These are phyloP conservation scores for Drosophila mojavensis DNA, from an alignment of 1,140 invertebrate genomes.

Conservation along the genomic window DNA sequence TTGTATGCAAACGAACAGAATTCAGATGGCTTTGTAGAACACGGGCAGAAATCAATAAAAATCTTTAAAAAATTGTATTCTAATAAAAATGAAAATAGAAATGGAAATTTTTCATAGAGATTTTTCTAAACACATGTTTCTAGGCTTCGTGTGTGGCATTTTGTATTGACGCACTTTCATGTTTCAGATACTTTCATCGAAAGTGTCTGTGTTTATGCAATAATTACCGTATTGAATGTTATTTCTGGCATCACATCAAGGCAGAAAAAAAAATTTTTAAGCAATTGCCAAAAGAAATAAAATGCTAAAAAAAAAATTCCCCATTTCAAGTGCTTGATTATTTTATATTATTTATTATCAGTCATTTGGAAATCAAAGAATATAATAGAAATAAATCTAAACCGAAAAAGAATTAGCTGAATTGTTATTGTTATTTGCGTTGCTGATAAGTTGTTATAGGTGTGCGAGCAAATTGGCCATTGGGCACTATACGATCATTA, in stretches of 20 bases:
- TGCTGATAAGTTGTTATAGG: too few relatives aligned
- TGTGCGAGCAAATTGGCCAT: conserved; percentile 13
- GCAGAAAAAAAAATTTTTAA: conserved; percentile 7
- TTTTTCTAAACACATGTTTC: conserved; percentile 18
- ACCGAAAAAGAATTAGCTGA: too few relatives aligned
- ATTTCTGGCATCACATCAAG: conserved; percentile 47
- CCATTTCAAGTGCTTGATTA: conserved; percentile 29
- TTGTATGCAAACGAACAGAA: neutral
- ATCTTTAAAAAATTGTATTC: neutral
- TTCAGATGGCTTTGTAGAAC: neutral
- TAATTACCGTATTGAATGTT: conserved; percentile 54
- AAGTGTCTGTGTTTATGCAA: conserved; percentile 63
- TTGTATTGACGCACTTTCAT: conserved; percentile 28
- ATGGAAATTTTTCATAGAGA: neutral
- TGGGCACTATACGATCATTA: conserved; percentile 3
- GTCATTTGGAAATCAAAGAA: conserved; percentile 20
- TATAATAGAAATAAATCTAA: conserved; percentile 4
- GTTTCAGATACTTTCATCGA: conserved; percentile 14
- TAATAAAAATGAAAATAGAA: neutral
- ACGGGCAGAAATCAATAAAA: conserved; percentile 3
- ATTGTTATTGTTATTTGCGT: too few relatives aligned
- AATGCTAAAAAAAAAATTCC: conserved; percentile 4
- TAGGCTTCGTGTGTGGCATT: conserved; percentile 32
- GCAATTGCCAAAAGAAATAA: neutral
- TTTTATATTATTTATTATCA: conserved; percentile 14